Conservation (phyloP, 2,888 invertebrate species). For the Plagodis dolabraria region DNA sequence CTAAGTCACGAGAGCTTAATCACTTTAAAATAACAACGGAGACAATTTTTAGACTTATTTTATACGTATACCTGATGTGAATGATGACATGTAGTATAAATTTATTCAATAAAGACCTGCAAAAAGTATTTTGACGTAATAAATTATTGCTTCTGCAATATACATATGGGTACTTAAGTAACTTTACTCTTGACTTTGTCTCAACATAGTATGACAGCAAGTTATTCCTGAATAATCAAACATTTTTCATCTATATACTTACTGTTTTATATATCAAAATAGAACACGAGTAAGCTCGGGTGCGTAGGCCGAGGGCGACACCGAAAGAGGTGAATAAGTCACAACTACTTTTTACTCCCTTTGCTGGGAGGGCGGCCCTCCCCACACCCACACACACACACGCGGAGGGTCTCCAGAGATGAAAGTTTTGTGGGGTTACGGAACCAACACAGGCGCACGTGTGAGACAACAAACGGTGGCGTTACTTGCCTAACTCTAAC, state of each 20-base stretch:
- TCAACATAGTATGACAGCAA: no score
- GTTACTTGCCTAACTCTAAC: constrained; percentile 81
- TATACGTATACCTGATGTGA: not conserved
- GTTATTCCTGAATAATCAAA: no score
- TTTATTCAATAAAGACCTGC: no score
- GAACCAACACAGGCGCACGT: constrained; percentile 72
- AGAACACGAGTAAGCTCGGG: constrained; percentile 60
- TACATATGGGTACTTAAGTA: no score
- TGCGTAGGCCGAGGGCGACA: constrained; percentile 79
- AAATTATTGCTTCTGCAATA: no score
- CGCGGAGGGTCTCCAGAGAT: constrained; percentile 74
- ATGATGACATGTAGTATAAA: no score
- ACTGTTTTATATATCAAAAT: constrained; percentile 43
- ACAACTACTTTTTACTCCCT: constrained; percentile 83
- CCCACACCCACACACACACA: constrained; percentile 58
- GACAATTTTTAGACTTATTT: not conserved
- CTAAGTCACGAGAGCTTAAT: constrained; percentile 31
- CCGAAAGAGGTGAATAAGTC: constrained; percentile 85
- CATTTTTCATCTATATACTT: not conserved
- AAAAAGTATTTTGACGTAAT: no score
- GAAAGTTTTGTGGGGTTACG: constrained; percentile 83
- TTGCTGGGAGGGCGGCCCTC: constrained; percentile 64
- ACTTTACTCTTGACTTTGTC: no score
- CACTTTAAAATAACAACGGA: constrained; percentile 13
- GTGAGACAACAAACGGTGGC: constrained; percentile 79